Base-by-base conservation (phyloP, 2,888 invertebrate species). In the Philhelius pedissequus region DNA sequence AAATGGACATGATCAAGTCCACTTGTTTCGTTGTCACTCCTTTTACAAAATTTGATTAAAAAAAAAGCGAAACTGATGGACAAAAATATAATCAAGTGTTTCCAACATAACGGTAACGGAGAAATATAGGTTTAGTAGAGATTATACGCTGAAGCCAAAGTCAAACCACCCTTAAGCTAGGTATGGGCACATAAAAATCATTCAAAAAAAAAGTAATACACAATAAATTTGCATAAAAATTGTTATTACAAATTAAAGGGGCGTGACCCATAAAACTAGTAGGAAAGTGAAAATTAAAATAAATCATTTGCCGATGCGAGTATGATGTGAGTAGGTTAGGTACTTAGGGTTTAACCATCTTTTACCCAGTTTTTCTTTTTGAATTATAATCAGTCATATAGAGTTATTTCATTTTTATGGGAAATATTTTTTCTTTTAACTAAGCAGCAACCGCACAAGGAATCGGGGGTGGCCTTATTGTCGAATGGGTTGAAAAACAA, bases 221-320 rank as follows among this genome's bases (percentile, higher is more conserved):
- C 75, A 80, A 56, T 75, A 80, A 79, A 84, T 84, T 84, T 84
- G 80, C 84, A 84, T 84, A 84, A 75, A 79, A 84, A 84, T 84
- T 80, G 80, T 79, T 84, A 80, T 80, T 84, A 84, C 84, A 80
- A 84, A 84, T 84, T 84, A 84, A 80, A 84, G 84, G 78, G 84
- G 84, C 84, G 79, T 84, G 80, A 84, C 84, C 84, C 84, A 80
- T 84, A 76, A 84, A 84, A 80, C 75, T 80, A 71, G 71, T 60
- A 76, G 71, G 68, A 84, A 84, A 76, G 80, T 80, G 71, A 80
- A 80, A 76, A 84, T 84, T 79, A 71, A 71, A 76, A 84, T 84
- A 84, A 84, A 84, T 84, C 84, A 84, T 79, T 50, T 56, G 58
- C 35, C 75, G 27, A 75, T 48, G 48, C 27, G 38, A 75, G 54